Base-by-base conservation (phyloP, 2,797 vertebrate genomes). In the Squalus acanthias region DNA sequence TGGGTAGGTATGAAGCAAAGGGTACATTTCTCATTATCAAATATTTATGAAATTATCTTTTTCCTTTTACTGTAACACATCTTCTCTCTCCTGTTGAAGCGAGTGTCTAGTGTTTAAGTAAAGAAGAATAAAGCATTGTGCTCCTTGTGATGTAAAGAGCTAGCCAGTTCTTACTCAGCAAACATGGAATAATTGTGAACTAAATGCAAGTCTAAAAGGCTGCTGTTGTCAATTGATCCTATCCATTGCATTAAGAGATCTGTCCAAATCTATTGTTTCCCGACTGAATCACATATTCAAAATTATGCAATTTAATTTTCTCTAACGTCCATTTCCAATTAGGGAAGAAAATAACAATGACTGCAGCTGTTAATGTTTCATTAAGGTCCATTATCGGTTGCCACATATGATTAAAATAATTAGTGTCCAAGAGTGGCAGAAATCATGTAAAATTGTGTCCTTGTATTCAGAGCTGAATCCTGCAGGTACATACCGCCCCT, bases 371-470 rank as follows among this genome's bases (percentile, higher is more conserved):
- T 93, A 93, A 93, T 39, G 91, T 10, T 93, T 67, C 91, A 93
- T 93, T 93, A 93, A 67, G n/a, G 39, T 69, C 91, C n/a, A 93
- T 93, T 93, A 67, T 93, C n/a, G n/a, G 91, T 93, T 93, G 91
- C 91, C 91, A 93, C 63, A 93, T 93, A 24, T 46, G 46, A 93
- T 93, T 93, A 69, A 93, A 69, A 69, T 93, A 93, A 93, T 93
- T 93, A 22, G n/a, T 39, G n/a, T 67, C 63, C 12, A 93, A 93
- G 29, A n/a, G 65, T 93, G 91, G 63, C n/a, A 93, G 39, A n/a
- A 93, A 39, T 69, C 91, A 93, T 46, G 20, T 69, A 69, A 69
- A 91, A 92, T 85, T 24, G 46, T 24, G 22, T 20, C 39, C 33
- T 33, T 92, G 33, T n/a, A 92, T 92, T 67, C 89, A 92, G 13